phyloP scores from a whole-genome alignment of 2,888 invertebrate species.

The Tinea semifulvella region DNA sequence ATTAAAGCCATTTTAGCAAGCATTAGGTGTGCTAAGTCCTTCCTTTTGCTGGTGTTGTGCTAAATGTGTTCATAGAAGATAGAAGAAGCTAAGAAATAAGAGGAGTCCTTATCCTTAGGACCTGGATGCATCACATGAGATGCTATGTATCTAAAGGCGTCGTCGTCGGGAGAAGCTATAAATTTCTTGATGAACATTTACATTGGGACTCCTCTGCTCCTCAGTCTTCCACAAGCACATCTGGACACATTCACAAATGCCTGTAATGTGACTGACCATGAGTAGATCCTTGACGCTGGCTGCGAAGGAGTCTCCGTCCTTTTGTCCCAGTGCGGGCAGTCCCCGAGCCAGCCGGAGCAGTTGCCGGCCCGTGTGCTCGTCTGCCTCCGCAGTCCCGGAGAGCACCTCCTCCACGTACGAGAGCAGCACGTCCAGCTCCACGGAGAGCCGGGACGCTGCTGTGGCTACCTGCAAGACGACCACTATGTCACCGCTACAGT shows the following conservation, averaged over 20 bases:
- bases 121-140: too few relatives aligned
- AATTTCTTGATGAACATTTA: too few relatives aligned
- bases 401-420: conserved; percentile 93
- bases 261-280: conserved; percentile 69
- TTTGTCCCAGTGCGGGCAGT: conserved; percentile 86
- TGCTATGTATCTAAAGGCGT: too few relatives aligned
- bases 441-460: conserved; percentile 80
- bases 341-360: conserved; percentile 91
- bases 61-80: too few relatives aligned
- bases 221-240: background rate
- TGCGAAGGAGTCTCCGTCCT: conserved; percentile 87
- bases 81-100: too few relatives aligned
- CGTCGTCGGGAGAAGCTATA: too few relatives aligned
- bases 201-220: too few relatives aligned
- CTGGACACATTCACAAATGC: background rate
- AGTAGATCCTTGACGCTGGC: conserved; percentile 96
- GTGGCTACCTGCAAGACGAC: conserved; percentile 93
- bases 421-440: conserved; percentile 80
- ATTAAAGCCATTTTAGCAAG: too few relatives aligned
- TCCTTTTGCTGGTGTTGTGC: too few relatives aligned
- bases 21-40: too few relatives aligned
- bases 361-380: conserved; percentile 90
- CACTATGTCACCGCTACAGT: too few relatives aligned
- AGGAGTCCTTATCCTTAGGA: too few relatives aligned
- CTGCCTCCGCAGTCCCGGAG: conserved; percentile 76